phyloP scores from a whole-genome alignment of 2,888 invertebrate genomes.

The Elysia crispata region DNA sequence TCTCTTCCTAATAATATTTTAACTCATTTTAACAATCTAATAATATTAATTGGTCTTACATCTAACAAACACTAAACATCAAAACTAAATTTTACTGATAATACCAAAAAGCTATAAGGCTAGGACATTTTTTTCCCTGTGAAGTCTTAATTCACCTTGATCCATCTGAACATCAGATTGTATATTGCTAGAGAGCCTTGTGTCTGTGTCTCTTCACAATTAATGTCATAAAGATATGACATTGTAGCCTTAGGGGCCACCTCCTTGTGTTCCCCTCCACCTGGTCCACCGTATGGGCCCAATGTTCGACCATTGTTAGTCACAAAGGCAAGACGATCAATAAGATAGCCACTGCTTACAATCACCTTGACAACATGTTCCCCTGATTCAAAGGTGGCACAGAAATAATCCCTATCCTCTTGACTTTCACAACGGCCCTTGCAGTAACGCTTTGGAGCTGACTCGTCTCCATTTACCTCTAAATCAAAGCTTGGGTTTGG shows the following conservation, averaged over 20 bases:
- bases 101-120: too few species aligned
- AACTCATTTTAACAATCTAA: too few species aligned
- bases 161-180: slow-evolving; percentile 40
- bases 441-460: too few species aligned
- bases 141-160: slow-evolving; percentile 12
- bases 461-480: too few species aligned
- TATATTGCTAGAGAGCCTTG: slow-evolving; percentile 34
- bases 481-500: too few species aligned
- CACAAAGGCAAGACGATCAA: slow-evolving; percentile 40
- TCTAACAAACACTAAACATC: too few species aligned
- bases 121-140: too few species aligned
- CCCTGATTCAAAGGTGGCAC: slow-evolving; percentile 24
- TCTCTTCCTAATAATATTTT: too few species aligned
- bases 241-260: not conserved
- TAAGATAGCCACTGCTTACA: slow-evolving; percentile 33
- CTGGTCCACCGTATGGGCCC: slow-evolving; percentile 39
- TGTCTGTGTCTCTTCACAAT: slow-evolving; percentile 14
- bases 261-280: slow-evolving; percentile 19
- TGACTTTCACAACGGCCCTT: not conserved
- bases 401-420: not conserved
- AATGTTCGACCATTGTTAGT: slow-evolving; percentile 22
- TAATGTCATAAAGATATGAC: slow-evolving; percentile 39
- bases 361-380: slow-evolving; percentile 35
- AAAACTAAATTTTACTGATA: too few species aligned
- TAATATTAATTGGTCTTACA: too few species aligned